Conservation (phyloP, 2,888 invertebrate genomes). For the Chamaedrilus cognettii region DNA sequence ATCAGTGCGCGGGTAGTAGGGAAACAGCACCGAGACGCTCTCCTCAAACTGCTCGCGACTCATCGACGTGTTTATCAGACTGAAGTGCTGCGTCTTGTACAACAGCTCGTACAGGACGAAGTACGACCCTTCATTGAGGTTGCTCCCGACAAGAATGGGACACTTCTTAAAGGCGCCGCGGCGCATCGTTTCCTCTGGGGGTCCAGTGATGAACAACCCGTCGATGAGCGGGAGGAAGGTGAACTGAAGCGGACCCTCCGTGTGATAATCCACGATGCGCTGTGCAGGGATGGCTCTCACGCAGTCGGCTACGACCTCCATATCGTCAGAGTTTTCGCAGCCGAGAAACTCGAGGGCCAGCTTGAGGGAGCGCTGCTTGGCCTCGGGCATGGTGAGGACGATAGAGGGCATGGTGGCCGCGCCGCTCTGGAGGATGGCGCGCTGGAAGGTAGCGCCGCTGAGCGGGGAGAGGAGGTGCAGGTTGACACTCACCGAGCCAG, state of each 20-base stretch:
- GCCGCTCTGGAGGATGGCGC: conserved; percentile 93
- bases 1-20: conserved; percentile 64
- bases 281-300: conserved; percentile 33
- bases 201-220: conserved; percentile 85
- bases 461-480: conserved; percentile 78
- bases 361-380: conserved; percentile 74
- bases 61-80: conserved; percentile 62
- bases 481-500: conserved; percentile 91
- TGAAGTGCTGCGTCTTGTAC: conserved; percentile 37
- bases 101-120: conserved; percentile 90
- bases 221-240: conserved; percentile 96
- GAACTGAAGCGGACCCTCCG: conserved; percentile 73
- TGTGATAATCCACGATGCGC: conserved; percentile 33
- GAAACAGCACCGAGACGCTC: conserved; percentile 80
- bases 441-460: conserved; percentile 64
- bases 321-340: conserved; percentile 27
- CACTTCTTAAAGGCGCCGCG: conserved; percentile 89
- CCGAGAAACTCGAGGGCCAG: conserved; percentile 64
- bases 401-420: conserved; percentile 94
- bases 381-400: conserved; percentile 78
- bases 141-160: conserved; percentile 87
- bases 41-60: conserved; percentile 77
- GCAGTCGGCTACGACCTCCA: conserved; percentile 31
- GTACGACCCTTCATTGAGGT: conserved; percentile 91
- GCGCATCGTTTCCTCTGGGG: conserved; percentile 68